Base-by-base conservation (phyloP, 2,113 vertebrate species). In the Melanostigma gelatinosum region DNA sequence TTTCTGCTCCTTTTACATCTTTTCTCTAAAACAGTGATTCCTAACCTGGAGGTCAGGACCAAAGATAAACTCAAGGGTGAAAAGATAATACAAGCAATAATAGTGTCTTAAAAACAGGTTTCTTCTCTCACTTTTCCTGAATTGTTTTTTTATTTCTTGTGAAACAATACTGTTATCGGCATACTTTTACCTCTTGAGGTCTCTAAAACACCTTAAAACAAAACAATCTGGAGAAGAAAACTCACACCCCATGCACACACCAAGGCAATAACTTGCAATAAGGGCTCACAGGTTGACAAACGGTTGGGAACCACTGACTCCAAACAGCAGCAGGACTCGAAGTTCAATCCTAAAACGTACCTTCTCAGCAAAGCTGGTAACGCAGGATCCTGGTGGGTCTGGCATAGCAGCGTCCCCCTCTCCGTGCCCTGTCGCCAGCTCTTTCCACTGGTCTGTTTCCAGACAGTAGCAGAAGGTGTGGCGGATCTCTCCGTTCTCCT, bases 401-500 rank as follows among this genome's bases (percentile, higher is more conserved):
- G 95, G 87, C 72, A 97, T 89, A 3, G 50, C 75, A 8, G 58
- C 22, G 22, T 58, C 65, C 3, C 75, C 81, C 0, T 78, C 80
- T 4, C 61, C 88, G 0, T 95, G 91, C 0, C 92, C 94, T 0
- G 94, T 91, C n/a, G 93, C 93, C 34, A 99, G 90, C 60, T 97
- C 96, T 75, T 91, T 96, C 98, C 98, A 99, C 20, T 91, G 95
- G 83, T 99, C 96, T 22, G 93, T 94, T 90, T 95, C 95, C 83
- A 98, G 95, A 79, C 96, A 96, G 88, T 99, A 99, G 93, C 97
- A 99, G 94, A 99, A 98, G 0, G 96, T 96, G 78, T 97, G 95
- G 4, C 89, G 93, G 27, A 91, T 94, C 88, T 95, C 94, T 67
- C 96, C 94, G 22, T 95, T 95, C 91, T 97, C 97, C 78, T 97